Evolutionary conservation across 2,888 invertebrate species (phyloP).

Genomic region (Sisyra terminalis): DNA sequence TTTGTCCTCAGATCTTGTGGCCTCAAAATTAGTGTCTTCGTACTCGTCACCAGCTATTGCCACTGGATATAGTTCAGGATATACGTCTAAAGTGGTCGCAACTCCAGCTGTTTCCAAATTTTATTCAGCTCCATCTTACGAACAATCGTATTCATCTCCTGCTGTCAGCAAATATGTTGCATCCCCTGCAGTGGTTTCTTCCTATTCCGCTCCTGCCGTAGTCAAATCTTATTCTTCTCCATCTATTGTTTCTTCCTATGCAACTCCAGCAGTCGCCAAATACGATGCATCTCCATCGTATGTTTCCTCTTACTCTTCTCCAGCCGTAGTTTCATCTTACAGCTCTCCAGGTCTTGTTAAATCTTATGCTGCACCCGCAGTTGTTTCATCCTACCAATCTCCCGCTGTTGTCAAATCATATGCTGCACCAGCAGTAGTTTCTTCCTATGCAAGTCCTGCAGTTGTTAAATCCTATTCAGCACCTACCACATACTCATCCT

Average conservation of each 20-base stretch:
- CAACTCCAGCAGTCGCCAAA: conserved; percentile 10
- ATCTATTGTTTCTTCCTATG: conserved; percentile 20
- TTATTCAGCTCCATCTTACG: conserved; percentile 13
- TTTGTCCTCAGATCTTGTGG: background rate
- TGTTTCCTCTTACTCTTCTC: conserved; percentile 8
- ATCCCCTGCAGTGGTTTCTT: conserved; percentile 9
- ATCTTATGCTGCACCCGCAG: conserved; percentile 16
- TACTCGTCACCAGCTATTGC: conserved; percentile 9
- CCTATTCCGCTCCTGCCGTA: conserved; percentile 8
- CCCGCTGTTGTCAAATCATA: conserved; percentile 17
- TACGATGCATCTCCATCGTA: conserved; percentile 7
- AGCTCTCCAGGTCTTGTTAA: conserved; percentile 8
- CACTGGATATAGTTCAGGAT: conserved; percentile 12
- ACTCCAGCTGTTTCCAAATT: conserved; percentile 13
- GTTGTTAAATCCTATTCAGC: conserved; percentile 14
- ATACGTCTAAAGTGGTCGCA: conserved; percentile 13
- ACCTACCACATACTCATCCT: conserved; percentile 1
- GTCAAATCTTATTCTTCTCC: conserved; percentile 6
- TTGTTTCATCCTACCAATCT: conserved; percentile 11
- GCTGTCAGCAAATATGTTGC: conserved; percentile 6
- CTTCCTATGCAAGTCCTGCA: conserved; percentile 17
- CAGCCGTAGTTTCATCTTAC: conserved; percentile 5
- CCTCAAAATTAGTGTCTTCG: conserved; percentile 1
- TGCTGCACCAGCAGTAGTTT: conserved; percentile 23
- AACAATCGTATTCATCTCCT: conserved; percentile 13